Evolutionary conservation across 2,888 invertebrate genomes (phyloP).

Genomic region (Noctua fimbriata): DNA sequence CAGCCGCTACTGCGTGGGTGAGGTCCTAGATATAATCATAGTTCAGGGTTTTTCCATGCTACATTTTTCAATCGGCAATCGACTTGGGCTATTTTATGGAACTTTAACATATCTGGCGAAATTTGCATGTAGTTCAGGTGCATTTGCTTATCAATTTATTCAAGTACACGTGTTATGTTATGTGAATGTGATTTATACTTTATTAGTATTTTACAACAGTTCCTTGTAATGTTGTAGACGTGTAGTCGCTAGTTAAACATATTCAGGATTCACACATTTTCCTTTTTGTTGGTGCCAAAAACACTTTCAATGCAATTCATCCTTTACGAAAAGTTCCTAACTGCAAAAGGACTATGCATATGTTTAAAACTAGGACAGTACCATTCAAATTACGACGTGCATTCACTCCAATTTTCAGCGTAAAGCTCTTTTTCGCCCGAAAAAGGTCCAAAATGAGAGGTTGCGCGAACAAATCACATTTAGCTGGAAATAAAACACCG

Average conservation of each 20-base stretch:
- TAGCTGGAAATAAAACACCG: conserved; percentile 58
- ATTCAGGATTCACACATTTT: neutral
- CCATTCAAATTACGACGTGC: conserved; percentile 22
- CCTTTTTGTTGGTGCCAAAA: neutral
- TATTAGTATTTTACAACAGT: neutral
- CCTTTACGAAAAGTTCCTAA: no score
- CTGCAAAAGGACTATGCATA: neutral
- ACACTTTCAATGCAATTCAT: neutral
- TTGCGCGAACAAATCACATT: conserved; percentile 69
- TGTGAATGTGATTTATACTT: neutral
- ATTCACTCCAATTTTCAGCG: conserved; percentile 9
- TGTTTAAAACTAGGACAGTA: neutral
- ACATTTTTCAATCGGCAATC: no score
- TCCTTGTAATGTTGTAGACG: neutral
- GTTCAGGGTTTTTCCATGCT: no score
- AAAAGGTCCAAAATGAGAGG: conserved; percentile 68
- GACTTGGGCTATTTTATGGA: no score
- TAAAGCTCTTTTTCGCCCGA: conserved; percentile 52
- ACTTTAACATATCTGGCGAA: no score
- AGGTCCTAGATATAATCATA: neutral
- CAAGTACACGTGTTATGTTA: neutral
- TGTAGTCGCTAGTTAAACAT: neutral
- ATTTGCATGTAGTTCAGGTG: no score
- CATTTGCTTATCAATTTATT: no score
- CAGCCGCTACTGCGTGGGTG: no score